phyloP scores from a whole-genome alignment of 2,797 vertebrate genomes.

The Dermochelys coriacea region DNA sequence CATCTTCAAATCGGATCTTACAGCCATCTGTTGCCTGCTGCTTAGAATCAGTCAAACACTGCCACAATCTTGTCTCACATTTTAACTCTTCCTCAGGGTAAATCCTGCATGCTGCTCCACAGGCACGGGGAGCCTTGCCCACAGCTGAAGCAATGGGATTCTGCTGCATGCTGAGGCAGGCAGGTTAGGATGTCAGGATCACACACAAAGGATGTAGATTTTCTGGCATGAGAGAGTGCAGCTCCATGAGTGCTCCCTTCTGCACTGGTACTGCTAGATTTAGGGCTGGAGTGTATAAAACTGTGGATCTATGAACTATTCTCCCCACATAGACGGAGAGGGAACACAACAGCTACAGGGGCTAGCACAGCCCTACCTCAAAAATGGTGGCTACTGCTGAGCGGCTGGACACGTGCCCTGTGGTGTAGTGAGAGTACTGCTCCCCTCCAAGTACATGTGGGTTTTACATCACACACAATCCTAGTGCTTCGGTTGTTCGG shows the following conservation, averaged over 20 bases:
- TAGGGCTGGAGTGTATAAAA: not conserved
- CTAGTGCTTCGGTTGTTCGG: not conserved
- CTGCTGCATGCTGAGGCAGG: not conserved
- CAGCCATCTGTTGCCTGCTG: not conserved
- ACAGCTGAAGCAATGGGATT: fast-evolving
- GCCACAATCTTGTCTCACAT: not conserved
- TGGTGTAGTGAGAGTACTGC: not conserved
- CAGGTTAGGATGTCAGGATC: not conserved
- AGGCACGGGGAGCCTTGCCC: not conserved
- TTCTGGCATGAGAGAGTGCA: not conserved
- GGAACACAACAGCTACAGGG: not conserved
- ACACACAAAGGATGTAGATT: fast-evolving
- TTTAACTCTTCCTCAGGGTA: not conserved
- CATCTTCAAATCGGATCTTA: slow-evolving; percentile 31
- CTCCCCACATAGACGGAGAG: not conserved
- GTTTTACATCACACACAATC: not conserved
- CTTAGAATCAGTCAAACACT: slow-evolving; percentile 39
- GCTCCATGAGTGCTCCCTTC: not conserved
- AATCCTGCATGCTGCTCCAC: not conserved
- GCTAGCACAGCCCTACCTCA: not conserved
- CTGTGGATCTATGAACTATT: not conserved
- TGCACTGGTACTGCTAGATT: not conserved
- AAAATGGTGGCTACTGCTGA: not conserved
- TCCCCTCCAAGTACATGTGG: not conserved
- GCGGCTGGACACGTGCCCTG: fast-evolving